Conservation (phyloP, 2,888 invertebrate species). For the Andrena praecox region DNA sequence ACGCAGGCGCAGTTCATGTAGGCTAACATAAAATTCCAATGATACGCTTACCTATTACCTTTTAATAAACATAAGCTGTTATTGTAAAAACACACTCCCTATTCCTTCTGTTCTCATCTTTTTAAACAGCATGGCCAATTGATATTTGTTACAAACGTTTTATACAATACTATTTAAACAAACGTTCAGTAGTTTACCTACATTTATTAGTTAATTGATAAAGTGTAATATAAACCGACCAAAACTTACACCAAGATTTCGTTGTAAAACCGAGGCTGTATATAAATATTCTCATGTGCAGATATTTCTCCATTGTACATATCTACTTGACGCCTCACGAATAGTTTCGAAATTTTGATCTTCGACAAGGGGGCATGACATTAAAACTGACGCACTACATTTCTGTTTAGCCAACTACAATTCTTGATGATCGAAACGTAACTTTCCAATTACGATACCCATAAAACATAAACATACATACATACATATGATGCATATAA, state of each 20-base stretch:
- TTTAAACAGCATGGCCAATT: not conserved
- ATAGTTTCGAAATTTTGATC: slow-evolving; percentile 17
- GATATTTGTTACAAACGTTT: not conserved
- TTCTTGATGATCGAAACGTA: not conserved
- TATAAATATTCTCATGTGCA: slow-evolving; percentile 79
- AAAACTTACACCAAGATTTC: slow-evolving; percentile 80
- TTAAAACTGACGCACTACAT: slow-evolving; percentile 23
- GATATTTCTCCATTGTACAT: slow-evolving; percentile 77
- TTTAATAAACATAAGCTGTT: slow-evolving; percentile 39
- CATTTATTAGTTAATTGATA: too few species aligned
- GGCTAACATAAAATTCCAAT: slow-evolving; percentile 89
- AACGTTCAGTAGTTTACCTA: too few species aligned
- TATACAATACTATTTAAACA: not conserved
- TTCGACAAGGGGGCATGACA: not conserved
- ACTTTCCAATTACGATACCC: not conserved
- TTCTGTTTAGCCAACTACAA: slow-evolving; percentile 8
- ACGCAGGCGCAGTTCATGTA: slow-evolving; percentile 85
- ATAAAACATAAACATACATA: slow-evolving; percentile 4
- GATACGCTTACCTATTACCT: slow-evolving; percentile 88
- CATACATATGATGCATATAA: not conserved
- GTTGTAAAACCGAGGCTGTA: slow-evolving; percentile 78
- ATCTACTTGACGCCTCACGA: not conserved
- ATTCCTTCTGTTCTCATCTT: not conserved
- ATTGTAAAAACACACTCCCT: not conserved
- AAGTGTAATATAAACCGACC: not conserved